phyloP scores from a whole-genome alignment of 2,888 invertebrate genomes.

The Plusia festucae region DNA sequence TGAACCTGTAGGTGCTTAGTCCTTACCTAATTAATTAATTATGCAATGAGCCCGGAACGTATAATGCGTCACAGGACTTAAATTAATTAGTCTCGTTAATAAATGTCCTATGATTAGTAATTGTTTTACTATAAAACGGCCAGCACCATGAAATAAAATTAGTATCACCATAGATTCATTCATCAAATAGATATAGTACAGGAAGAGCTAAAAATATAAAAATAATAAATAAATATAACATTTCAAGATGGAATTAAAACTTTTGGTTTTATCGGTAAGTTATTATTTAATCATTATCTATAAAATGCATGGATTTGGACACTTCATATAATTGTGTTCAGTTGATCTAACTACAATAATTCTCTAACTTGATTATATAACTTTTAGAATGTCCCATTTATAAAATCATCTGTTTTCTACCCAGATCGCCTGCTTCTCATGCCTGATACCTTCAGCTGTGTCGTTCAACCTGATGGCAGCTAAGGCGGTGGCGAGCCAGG shows the following conservation, averaged over 20 bases:
- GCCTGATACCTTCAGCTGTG: constrained; percentile 60
- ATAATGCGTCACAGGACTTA: background rate
- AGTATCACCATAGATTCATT: background rate
- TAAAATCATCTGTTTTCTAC: background rate
- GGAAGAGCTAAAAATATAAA: constrained; percentile 1
- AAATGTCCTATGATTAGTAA: constrained; percentile 32
- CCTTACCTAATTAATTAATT: background rate
- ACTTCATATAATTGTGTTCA: too few relatives aligned
- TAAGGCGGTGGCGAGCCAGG: constrained; percentile 12
- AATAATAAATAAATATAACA: too few relatives aligned
- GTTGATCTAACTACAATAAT: too few relatives aligned
- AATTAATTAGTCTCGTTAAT: constrained; percentile 32
- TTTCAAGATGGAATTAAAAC: constrained; percentile 62
- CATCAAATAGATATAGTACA: constrained; percentile 23
- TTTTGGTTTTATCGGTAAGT: constrained; percentile 71
- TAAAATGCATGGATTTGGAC: too few relatives aligned
- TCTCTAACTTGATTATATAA: too few relatives aligned
- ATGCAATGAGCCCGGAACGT: background rate
- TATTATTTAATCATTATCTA: too few relatives aligned
- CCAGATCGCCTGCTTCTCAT: constrained; percentile 71
- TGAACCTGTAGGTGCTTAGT: background rate
- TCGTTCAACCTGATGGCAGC: constrained; percentile 25
- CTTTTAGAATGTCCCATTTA: too few relatives aligned
- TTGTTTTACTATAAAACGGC: constrained; percentile 38
- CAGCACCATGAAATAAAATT: background rate